Conservation (phyloP, 2,888 invertebrate genomes). For the Tillus elongatus region DNA sequence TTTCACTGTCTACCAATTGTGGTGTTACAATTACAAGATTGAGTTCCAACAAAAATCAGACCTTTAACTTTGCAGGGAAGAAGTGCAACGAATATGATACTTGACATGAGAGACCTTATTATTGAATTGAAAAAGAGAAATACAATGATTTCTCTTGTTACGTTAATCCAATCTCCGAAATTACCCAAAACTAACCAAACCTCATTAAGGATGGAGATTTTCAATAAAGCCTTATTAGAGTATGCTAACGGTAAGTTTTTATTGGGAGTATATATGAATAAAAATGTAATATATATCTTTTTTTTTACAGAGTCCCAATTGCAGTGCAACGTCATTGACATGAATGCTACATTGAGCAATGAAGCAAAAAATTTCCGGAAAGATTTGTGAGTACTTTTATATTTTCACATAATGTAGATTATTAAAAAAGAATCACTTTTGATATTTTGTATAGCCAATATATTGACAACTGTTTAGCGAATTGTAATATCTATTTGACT, state of each 20-base stretch:
- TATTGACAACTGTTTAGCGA: too few species aligned
- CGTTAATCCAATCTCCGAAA: slow-evolving; percentile 28
- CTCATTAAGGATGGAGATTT: slow-evolving; percentile 26
- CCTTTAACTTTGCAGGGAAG: slow-evolving; percentile 24
- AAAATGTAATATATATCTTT: not conserved
- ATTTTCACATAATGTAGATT: too few species aligned
- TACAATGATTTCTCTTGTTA: slow-evolving; percentile 26
- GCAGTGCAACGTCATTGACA: slow-evolving; percentile 29
- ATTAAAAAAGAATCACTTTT: too few species aligned
- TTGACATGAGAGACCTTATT: slow-evolving; percentile 25
- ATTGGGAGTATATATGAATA: not conserved
- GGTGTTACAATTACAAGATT: too few species aligned
- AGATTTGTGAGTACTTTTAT: slow-evolving; percentile 25
- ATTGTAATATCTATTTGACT: too few species aligned
- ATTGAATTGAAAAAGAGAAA: slow-evolving; percentile 26
- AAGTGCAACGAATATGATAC: slow-evolving; percentile 28
- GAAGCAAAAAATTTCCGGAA: slow-evolving; percentile 25
- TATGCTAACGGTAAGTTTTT: slow-evolving; percentile 24
- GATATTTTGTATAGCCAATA: too few species aligned
- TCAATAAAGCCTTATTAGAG: slow-evolving; percentile 28
- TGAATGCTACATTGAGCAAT: slow-evolving; percentile 26
- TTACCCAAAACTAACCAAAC: slow-evolving; percentile 20
- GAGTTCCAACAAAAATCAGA: too few species aligned
- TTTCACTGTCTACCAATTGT: too few species aligned
- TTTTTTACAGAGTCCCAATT: slow-evolving; percentile 20